phyloP scores from a whole-genome alignment of 2,797 vertebrate species.

The Ceryle rudis region DNA sequence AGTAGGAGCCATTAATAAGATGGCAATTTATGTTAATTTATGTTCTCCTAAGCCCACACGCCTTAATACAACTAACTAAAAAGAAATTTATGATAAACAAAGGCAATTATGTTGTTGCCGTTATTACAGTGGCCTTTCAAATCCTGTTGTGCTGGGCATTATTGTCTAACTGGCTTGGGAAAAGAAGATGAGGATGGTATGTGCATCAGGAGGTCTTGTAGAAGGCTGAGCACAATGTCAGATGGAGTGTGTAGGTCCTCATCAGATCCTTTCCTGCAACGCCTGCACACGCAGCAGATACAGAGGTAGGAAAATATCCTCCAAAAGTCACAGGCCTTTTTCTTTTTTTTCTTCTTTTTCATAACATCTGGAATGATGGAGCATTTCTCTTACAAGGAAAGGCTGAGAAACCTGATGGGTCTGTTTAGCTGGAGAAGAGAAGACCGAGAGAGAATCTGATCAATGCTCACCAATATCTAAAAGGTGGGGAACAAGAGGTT shows the following conservation, averaged over 20 bases:
- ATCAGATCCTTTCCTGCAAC: background rate
- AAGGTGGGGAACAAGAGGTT: background rate
- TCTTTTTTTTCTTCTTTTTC: fast-evolving
- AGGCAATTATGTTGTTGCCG: background rate
- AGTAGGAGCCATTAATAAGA: slow-evolving; percentile 34
- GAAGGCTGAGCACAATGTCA: background rate
- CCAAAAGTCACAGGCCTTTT: background rate
- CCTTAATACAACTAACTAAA: slow-evolving; percentile 37
- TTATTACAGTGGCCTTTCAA: background rate
- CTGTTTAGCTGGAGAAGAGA: background rate
- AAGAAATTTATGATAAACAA: slow-evolving; percentile 14
- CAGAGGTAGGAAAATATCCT: background rate
- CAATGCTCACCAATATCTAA: background rate
- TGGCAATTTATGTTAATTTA: slow-evolving; percentile 48
- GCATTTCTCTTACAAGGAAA: background rate
- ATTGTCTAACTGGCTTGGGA: background rate
- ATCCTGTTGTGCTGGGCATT: background rate
- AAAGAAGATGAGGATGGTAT: background rate
- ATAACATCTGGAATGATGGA: background rate
- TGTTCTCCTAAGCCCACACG: slow-evolving; percentile 9
- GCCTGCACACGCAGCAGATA: background rate
- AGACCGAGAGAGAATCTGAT: background rate
- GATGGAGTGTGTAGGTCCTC: background rate
- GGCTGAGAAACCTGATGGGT: background rate
- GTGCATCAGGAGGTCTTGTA: background rate